These are phyloP conservation scores for Drosophila littoralis DNA, from an alignment of 1,140 invertebrate species.

Conservation along the genomic window DNA sequence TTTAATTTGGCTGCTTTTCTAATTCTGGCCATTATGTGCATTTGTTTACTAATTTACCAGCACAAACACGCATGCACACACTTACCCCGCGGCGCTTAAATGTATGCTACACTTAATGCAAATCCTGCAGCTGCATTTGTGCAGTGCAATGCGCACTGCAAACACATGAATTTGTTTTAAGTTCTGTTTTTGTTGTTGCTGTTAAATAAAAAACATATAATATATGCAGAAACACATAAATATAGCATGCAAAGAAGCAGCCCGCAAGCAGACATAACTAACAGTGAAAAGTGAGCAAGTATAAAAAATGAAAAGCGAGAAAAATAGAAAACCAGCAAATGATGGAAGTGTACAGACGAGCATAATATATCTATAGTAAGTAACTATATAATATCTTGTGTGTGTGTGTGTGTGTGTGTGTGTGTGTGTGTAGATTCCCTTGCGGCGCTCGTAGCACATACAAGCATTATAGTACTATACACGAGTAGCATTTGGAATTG, in stretches of 20 bases:
- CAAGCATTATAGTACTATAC: constrained; percentile 14
- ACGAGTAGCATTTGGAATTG: background rate
- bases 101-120: constrained; percentile 59
- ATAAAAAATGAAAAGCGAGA: constrained; percentile 63
- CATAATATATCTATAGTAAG: constrained; percentile 19
- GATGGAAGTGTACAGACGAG: constrained; percentile 37
- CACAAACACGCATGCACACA: constrained; percentile 5
- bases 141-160: constrained; percentile 50
- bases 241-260: constrained; percentile 66
- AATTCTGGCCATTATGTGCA: constrained; percentile 40
- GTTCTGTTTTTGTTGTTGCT: constrained; percentile 28
- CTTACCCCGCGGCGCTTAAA: constrained; percentile 27
- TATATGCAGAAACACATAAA: constrained; percentile 65
- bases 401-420: constrained; percentile 8
- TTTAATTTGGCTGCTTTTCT: constrained; percentile 27
- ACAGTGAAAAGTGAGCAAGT: constrained; percentile 71
- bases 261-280: constrained; percentile 79
- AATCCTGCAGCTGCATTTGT: constrained; percentile 50
- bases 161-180: constrained; percentile 55
- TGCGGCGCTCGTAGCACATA: background rate
- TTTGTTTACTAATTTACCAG: constrained; percentile 62
- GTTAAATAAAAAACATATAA: constrained; percentile 37
- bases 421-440: constrained; percentile 9
- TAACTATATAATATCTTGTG: background rate
- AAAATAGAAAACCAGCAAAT: constrained; percentile 45